Evolutionary conservation across 2,888 invertebrate species (phyloP), one percentile per base, ranked within the genome.

Genomic region (Pocota personata): DNA sequence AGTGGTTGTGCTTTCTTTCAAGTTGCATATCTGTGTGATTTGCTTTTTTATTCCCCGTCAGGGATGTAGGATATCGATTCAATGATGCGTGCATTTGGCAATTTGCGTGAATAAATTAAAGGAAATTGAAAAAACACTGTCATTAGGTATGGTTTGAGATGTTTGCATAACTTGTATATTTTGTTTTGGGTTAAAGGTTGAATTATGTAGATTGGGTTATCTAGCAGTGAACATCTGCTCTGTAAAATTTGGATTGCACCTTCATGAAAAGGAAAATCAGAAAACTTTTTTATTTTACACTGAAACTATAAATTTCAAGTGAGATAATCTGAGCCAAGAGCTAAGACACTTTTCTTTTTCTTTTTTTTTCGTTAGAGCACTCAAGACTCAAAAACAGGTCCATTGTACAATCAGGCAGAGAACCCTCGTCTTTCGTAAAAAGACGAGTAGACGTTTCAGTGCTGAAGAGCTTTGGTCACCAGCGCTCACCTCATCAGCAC

Each of bases 31-130:
- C 52, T 32, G 62, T 60, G 12, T 50, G 14, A 58, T 58, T 67
- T 52, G n/a, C 10, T 14, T 58, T 57, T 57, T 62, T 12, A 62
- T 52, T 62, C 16, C 30, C 50, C 50, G 52, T 14, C 12, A 27
- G 30, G 55, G n/a, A 35, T 37, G 40, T 7, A 24, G 71, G 50
- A 58, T 72, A 76, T 76, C 66, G 60, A 86, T 72, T 80, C 58
- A 71, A 46, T 76, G 84, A 84, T 84, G 84, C 84, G 84, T 80
- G 80, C 66, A 84, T 86, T 86, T 86, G 82, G 72, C 72, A 77
- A 76, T 77, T 71, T 32, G 72, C 43, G 76, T 80, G 86, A 71
- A 86, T 83, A 83, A 78, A 83, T 83, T 83, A 79, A 21, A 60
- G 83, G 60, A 79, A 83, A 79, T 83, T 62, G 60, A 58, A 57